Conservation (phyloP, 2,888 invertebrate genomes). For the Heliconius cydno region DNA sequence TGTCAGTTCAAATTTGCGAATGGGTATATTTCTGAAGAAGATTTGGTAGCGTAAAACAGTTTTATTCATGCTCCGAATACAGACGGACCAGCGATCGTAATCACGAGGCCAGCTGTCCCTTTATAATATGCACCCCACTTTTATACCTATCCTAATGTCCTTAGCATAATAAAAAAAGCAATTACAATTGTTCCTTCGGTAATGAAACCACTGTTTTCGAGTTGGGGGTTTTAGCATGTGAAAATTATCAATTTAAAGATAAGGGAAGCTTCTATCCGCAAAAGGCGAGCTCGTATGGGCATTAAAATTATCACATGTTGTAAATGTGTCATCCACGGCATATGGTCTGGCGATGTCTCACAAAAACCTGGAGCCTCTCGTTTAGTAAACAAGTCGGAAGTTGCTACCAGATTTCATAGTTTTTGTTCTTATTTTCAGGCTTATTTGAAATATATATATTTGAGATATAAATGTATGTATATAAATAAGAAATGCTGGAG, state of each 20-base stretch:
- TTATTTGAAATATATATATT: constrained; percentile 3
- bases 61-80: constrained; percentile 48
- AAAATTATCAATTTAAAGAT: constrained; percentile 37
- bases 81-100: constrained; percentile 58
- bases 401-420: constrained; percentile 56
- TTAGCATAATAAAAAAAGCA: constrained; percentile 50
- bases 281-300: constrained; percentile 42
- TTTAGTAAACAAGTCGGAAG: constrained; percentile 61
- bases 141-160: constrained; percentile 57
- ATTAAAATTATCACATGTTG: constrained; percentile 58
- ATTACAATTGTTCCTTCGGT: constrained; percentile 47
- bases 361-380: constrained; percentile 58
- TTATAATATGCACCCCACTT: constrained; percentile 56
- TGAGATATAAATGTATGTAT: not conserved
- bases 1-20: constrained; percentile 33
- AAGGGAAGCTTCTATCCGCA: constrained; percentile 37
- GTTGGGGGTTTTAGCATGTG: constrained; percentile 28
- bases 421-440: constrained; percentile 40
- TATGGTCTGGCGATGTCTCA: constrained; percentile 55
- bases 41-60: constrained; percentile 39
- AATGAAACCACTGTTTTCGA: constrained; percentile 45
- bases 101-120: constrained; percentile 66
- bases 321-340: constrained; percentile 67
- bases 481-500: too few species aligned
- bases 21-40: constrained; percentile 37